Evolutionary conservation across 2,888 invertebrate genomes (phyloP).

Genomic region (Lottia scabra): DNA sequence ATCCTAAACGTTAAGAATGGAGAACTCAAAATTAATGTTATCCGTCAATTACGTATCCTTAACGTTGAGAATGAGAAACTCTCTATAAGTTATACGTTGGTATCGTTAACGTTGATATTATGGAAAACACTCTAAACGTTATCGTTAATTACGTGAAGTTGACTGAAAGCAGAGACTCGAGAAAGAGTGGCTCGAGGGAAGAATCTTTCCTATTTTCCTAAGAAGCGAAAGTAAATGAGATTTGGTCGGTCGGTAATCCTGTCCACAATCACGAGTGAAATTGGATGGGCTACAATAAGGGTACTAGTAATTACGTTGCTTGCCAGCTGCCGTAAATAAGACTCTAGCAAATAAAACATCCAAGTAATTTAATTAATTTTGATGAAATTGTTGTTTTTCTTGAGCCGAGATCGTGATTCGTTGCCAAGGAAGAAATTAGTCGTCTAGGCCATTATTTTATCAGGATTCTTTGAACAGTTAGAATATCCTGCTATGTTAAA

Average conservation of each 20-base stretch:
- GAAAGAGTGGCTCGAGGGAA: background rate
- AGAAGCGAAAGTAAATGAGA: constrained; percentile 5
- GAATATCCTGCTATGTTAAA: too few species aligned
- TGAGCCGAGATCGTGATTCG: background rate
- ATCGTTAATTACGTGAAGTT: background rate
- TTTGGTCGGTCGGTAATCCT: background rate
- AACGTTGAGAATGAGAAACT: background rate
- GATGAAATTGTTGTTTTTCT: constrained; percentile 1
- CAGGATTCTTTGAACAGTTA: too few species aligned
- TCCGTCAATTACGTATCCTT: background rate
- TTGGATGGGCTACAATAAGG: background rate
- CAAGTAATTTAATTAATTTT: constrained; percentile 2
- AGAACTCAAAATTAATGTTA: background rate
- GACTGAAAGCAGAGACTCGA: background rate
- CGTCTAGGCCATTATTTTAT: too few species aligned
- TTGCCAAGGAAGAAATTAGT: too few species aligned
- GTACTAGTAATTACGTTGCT: background rate
- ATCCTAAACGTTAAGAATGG: background rate
- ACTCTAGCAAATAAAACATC: background rate
- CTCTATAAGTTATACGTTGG: background rate
- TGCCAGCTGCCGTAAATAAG: constrained; percentile 2
- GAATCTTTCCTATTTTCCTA: background rate
- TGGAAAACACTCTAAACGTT: background rate
- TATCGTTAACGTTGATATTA: background rate
- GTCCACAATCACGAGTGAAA: constrained; percentile 3